These are phyloP conservation scores for Agriopis leucophaearia DNA, from an alignment of 2,888 invertebrate genomes.

Conservation along the genomic window DNA sequence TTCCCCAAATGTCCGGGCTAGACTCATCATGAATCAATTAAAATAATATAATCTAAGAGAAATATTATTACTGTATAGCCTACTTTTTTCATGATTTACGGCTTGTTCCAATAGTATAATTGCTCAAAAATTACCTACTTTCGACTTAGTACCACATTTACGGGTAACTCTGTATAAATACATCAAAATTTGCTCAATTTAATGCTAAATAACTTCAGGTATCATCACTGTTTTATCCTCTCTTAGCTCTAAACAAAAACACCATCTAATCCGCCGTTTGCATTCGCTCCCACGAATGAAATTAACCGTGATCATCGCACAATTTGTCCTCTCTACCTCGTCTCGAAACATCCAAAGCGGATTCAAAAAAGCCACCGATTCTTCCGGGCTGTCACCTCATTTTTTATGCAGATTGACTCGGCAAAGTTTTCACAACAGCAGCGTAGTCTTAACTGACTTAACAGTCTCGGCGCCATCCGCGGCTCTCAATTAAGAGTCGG, in stretches of 20 bases:
- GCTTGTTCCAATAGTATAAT: too few relatives aligned
- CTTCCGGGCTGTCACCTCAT: constrained; percentile 62
- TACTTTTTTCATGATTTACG: too few relatives aligned
- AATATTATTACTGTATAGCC: too few relatives aligned
- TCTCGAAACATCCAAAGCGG: constrained; percentile 53
- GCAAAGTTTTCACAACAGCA: constrained; percentile 61
- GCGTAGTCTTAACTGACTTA: constrained; percentile 60
- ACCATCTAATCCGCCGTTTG: constrained; percentile 18
- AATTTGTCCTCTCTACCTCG: constrained; percentile 18
- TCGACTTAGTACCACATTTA: too few relatives aligned
- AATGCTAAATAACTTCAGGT: background rate
- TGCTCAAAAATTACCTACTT: too few relatives aligned
- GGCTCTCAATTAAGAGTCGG: constrained; percentile 59
- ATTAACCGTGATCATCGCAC: constrained; percentile 24
- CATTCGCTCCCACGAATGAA: constrained; percentile 23
- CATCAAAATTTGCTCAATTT: background rate
- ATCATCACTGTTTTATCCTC: too few relatives aligned
- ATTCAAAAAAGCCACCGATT: constrained; percentile 55
- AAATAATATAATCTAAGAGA: too few relatives aligned
- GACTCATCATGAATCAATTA: too few relatives aligned
- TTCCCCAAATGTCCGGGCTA: too few relatives aligned
- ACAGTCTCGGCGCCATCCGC: constrained; percentile 53
- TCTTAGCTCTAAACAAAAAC: constrained; percentile 1
- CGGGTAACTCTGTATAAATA: too few relatives aligned
- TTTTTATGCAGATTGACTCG: constrained; percentile 72